Percentiles rank a stretch among this genome's conserved stretches.
These are phyloP conservation scores for Gorilla gorilla DNA, from an alignment of 2,113 vertebrate species.

Conservation along the genomic window DNA sequence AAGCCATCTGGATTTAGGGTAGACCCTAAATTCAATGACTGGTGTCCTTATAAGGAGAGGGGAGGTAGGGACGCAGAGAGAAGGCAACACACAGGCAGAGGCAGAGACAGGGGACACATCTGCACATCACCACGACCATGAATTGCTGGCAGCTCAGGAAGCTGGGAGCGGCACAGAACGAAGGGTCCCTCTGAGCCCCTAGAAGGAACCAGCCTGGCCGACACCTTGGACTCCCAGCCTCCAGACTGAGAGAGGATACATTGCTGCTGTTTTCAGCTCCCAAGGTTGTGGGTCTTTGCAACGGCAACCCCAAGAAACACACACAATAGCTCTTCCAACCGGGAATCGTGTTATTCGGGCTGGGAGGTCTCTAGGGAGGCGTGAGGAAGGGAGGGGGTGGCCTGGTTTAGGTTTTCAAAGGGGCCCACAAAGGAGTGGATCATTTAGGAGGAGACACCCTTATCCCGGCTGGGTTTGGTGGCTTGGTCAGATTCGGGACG, in stretches of 20 bases:
- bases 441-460: not conserved
- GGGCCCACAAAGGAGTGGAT: no score
- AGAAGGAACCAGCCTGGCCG: not conserved
- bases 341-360: not conserved
- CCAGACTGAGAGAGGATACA: not conserved
- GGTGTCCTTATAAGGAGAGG: not conserved
- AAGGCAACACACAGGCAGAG: not conserved
- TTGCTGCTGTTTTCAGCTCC: not conserved
- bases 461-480: not conserved
- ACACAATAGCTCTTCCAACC: not conserved
- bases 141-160: not conserved
- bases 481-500: not conserved
- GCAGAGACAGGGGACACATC: accelerated
- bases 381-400: accelerated
- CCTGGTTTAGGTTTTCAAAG: not conserved
- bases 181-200: not conserved
- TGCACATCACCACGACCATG: accelerated
- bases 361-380: not conserved
- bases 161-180: not conserved
- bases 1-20: not conserved
- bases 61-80: not conserved
- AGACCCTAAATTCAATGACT: not conserved
- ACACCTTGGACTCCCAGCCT: not conserved
- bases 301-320: not conserved
- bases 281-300: not conserved